A percentile compares a stretch with the other conserved stretches of the same genome.
Conservation (phyloP, 2,888 invertebrate genomes). For the Metallyticus violacea region DNA sequence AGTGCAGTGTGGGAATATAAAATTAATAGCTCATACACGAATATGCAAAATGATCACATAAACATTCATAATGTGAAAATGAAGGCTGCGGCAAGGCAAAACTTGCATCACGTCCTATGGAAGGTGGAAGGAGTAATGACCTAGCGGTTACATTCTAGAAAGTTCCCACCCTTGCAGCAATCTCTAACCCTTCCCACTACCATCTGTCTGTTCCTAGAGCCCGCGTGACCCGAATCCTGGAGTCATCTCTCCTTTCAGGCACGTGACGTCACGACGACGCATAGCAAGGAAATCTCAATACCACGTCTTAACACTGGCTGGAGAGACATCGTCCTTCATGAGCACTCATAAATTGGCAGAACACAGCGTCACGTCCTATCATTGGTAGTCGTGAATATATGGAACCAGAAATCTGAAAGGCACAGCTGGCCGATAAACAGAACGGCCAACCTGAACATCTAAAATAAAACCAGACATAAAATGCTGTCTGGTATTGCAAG, state of each 20-base stretch:
- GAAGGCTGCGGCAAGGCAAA: too few relatives aligned
- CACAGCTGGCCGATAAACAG: not conserved
- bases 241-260: not conserved
- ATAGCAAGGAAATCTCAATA: not conserved
- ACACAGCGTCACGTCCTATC: not conserved
- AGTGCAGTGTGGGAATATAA: not conserved
- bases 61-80: not conserved
- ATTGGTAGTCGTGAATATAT: not conserved
- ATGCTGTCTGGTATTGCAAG: too few relatives aligned
- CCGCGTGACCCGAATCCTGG: not conserved
- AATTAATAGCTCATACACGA: not conserved
- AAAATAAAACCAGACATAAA: too few relatives aligned
- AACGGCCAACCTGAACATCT: too few relatives aligned
- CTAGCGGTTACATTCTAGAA: not conserved
- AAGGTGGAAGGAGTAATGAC: not conserved
- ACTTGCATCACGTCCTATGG: too few relatives aligned
- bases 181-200: not conserved
- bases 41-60: not conserved
- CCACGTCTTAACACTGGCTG: not conserved
- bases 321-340: too few relatives aligned
- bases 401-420: not conserved
- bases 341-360: too few relatives aligned
- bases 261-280: not conserved
- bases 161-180: too few relatives aligned
- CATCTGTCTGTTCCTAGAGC: not conserved